Base-by-base conservation (phyloP, 2,113 vertebrate genomes). In the Corydoras maculifer region DNA sequence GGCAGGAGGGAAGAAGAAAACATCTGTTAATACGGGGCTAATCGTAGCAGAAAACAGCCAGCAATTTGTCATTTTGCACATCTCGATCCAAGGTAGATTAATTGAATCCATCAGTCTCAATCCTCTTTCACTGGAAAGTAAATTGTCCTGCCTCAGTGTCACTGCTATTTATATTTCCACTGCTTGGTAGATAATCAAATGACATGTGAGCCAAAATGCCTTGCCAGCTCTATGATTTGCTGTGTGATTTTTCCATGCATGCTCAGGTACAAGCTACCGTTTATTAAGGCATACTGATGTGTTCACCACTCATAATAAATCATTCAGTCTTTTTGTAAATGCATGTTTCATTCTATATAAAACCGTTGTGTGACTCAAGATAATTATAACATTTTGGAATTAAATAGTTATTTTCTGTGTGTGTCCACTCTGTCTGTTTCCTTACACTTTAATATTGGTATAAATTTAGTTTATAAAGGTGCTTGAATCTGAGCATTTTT, bases 21-120 rank as follows among this genome's bases (percentile, higher is more conserved):
- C 68, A 35, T 8, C 10, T 64, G 59, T 74, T 75, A 49, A 76
- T 74, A 70, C 57, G 63, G 63, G 61, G 60, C 32, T 64, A 77
- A 66, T 72, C 77, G 78, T 73, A 76, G 62, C 73, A 64, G 77
- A 75, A 69, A 49, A 14, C 64, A 64, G 53, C 73, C 77, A 69
- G 75, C 57, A n/a, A 82, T 85, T 81, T 79, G 55, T 83, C 79
- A 80, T 65, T 79, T 77, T 75, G 73, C 70, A 77, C 25, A 77
- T 29, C 50, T 18, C 73, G 54, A 69, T 50, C 69, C n/a, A 58
- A 76, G 25, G 71, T 75, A 75, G 70, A 79, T 79, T 80, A 70
- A 82, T 74, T 78, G 65, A 75, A 80, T 63, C 73, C 74, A 77
- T 79, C 61, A 58, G 67, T 79, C 43, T 66, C 35, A 35, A 69